Base-by-base conservation (phyloP, 2,888 invertebrate genomes). In the Labia minor region DNA sequence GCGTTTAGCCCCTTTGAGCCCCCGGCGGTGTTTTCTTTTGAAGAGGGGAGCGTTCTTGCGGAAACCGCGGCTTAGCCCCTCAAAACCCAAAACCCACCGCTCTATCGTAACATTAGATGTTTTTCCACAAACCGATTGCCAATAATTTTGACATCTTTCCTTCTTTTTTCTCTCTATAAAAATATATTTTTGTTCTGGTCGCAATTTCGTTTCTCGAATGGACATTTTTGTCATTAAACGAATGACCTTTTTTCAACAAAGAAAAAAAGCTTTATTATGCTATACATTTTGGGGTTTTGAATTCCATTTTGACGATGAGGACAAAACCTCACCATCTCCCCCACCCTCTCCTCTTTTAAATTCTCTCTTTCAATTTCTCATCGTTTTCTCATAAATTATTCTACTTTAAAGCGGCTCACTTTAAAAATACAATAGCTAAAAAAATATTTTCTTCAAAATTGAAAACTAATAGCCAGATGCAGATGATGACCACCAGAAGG, bases 1-100 rank as follows among this genome's bases (percentile, higher is more conserved):
- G 49, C 49, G 16, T 49, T 49, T 49, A 49, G 14, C 49, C 49
- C 49, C 49, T 49, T 26, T 49, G 49, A 16, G 49, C 49, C 49
- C 49, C 16, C 14, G 49, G 49, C 49, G 49, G 49, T 49, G 49
- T n/a, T 49, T 26, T 49, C 49, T 49, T 49, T 49, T 49, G 49
- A 49, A 8, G n/a, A 14, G 49, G 49, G 49, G 49, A 49, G 49
- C 49, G 49, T 49, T 49, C 49, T 49, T 49, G 49, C 49, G 49
- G 49, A 49, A 49, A 49, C 49, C 49, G 49, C 49, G 49, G 49
- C 49, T 49, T 49, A 49, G 49, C n/a, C 49, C 49, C 49, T 49
- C 49, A 49, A 16, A 49, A 49, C 4, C 49, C 49, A 4, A 14
- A 49, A 49, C 3, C 49, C 49, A 2, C 49, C 49, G 3, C 49